Evolutionary conservation across 2,888 invertebrate genomes (phyloP).

Genomic region (Stenurella melanura): DNA sequence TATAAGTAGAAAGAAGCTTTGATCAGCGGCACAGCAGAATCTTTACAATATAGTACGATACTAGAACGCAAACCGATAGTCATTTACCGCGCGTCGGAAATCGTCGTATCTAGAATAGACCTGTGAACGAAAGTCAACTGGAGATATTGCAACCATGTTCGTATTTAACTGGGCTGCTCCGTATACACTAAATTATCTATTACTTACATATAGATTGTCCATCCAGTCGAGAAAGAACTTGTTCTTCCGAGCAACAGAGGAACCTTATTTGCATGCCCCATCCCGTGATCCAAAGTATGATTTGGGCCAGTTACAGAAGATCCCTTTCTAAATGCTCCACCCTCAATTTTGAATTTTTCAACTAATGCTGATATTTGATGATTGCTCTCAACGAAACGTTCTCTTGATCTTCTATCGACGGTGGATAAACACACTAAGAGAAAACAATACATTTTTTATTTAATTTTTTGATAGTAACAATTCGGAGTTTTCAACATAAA

Average conservation of each 20-base stretch:
- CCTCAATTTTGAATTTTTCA: conserved; percentile 92
- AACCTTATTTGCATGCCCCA: conserved; percentile 79
- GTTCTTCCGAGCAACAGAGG: conserved; percentile 86
- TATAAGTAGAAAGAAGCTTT: too few relatives aligned
- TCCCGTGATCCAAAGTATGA: conserved; percentile 72
- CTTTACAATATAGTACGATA: too few relatives aligned
- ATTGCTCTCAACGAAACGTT: conserved; percentile 94
- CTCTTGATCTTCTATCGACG: conserved; percentile 87
- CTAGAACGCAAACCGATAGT: too few relatives aligned
- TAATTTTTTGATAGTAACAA: too few relatives aligned
- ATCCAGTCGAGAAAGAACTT: conserved; percentile 80
- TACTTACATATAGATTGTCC: conserved; percentile 81
- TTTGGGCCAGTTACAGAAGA: conserved; percentile 76
- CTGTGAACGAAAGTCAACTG: too few relatives aligned
- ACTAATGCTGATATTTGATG: conserved; percentile 94
- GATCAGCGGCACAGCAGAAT: too few relatives aligned
- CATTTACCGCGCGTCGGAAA: too few relatives aligned
- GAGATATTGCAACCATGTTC: too few relatives aligned
- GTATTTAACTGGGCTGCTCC: too few relatives aligned
- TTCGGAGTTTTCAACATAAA: too few relatives aligned
- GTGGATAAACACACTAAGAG: conserved; percentile 83
- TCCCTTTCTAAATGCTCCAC: conserved; percentile 82
- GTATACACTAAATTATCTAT: background rate
- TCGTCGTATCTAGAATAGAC: too few relatives aligned
- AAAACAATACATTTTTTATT: too few relatives aligned